Conservation (phyloP, 2,888 invertebrate genomes). For the Zhuqinia jingwanae region DNA sequence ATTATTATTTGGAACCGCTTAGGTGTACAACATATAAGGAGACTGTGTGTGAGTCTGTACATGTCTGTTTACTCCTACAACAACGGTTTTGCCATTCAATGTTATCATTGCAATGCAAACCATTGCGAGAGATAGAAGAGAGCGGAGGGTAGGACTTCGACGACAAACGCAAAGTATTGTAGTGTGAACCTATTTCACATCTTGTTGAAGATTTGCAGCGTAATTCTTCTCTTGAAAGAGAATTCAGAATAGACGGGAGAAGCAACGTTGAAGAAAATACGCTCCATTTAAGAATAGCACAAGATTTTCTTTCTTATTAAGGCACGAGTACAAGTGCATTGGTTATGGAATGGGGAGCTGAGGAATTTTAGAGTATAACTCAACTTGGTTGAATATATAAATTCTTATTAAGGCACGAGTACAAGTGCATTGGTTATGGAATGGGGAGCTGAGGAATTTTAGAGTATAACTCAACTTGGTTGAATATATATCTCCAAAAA, state of each 20-base stretch:
- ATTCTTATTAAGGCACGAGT: no score
- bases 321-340: background rate
- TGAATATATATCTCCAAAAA: no score
- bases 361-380: no score
- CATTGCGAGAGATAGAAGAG: background rate
- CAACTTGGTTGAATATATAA: no score
- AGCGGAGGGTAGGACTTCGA: background rate
- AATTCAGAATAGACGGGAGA: background rate
- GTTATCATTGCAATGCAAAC: constrained; percentile 14
- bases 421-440: background rate
- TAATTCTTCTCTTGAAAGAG: no score
- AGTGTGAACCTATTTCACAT: no score
- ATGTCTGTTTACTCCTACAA: background rate
- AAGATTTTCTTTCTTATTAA: constrained; percentile 30
- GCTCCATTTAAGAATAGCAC: constrained; percentile 27
- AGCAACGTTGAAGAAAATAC: constrained; percentile 24
- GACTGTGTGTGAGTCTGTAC: background rate
- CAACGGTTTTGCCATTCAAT: no score
- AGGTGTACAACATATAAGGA: no score
- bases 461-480: no score
- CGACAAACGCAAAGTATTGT: background rate
- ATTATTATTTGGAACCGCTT: constrained; percentile 22
- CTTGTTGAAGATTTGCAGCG: no score
- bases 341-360: constrained; percentile 1
- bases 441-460: constrained; percentile 11